phyloP scores from a whole-genome alignment of 2,113 vertebrate species.

The Albula glossodonta region DNA sequence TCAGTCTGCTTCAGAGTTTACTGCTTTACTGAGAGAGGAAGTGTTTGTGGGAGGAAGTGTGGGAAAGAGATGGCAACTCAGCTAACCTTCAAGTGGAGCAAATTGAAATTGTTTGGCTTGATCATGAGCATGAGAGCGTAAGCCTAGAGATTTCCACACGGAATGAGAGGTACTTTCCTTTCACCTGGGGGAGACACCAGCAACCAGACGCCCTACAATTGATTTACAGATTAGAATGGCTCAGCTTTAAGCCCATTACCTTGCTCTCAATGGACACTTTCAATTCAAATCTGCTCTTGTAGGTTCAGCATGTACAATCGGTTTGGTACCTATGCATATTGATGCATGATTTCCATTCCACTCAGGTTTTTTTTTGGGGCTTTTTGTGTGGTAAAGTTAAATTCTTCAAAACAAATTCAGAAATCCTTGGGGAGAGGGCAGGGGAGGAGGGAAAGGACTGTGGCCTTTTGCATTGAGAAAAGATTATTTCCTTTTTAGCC shows the following conservation, averaged over 20 bases:
- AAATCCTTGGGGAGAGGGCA: background rate
- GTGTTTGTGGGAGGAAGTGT: background rate
- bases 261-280: background rate
- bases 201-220: background rate
- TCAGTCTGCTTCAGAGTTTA: background rate
- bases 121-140: background rate
- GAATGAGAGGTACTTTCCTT: background rate
- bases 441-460: background rate
- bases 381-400: background rate
- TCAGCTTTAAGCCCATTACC: background rate
- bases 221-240: constrained; percentile 4
- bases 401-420: background rate
- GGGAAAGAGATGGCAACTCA: background rate
- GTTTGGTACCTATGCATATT: background rate
- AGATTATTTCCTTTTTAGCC: background rate
- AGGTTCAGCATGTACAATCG: background rate
- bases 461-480: background rate
- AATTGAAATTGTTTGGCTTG: background rate
- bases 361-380: background rate
- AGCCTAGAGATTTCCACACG: background rate
- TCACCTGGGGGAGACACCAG: background rate
- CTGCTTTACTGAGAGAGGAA: background rate
- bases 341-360: background rate
- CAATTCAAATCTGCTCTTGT: background rate
- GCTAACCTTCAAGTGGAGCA: background rate